Evolutionary conservation across 2,797 vertebrate genomes (phyloP).

Genomic region (Amblyopsis hoosieri): DNA sequence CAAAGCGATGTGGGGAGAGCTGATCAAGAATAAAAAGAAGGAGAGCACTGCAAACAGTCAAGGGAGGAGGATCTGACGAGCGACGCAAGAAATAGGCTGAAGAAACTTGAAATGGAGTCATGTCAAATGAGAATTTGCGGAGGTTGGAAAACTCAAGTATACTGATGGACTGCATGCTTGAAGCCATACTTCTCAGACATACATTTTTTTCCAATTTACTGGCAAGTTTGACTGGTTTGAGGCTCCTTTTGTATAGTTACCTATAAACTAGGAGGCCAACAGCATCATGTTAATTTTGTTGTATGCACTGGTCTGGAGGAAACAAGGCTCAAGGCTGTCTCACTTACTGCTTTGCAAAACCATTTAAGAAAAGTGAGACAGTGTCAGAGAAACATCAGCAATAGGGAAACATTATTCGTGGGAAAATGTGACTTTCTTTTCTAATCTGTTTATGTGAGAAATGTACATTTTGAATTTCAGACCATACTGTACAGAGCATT

Average conservation of each 20-base stretch:
- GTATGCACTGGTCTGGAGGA: conserved; percentile 13
- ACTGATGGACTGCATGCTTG: conserved; percentile 2
- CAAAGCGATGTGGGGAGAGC: conserved; percentile 1
- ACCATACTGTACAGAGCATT: too few species aligned
- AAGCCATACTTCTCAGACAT: conserved; percentile 14
- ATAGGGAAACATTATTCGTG: background rate
- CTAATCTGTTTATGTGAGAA: too few species aligned
- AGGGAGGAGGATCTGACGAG: background rate
- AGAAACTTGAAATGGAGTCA: conserved; percentile 17
- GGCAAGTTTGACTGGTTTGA: conserved; percentile 2
- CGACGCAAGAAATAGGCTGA: conserved; percentile 14
- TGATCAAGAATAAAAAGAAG: conserved; percentile 1
- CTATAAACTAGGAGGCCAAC: conserved; percentile 21
- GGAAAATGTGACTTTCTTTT: too few species aligned
- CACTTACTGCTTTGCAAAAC: conserved; percentile 2
- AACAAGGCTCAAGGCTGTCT: background rate
- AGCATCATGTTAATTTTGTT: conserved; percentile 17
- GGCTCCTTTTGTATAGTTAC: conserved; percentile 12
- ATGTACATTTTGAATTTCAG: too few species aligned
- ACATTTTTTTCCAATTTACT: conserved; percentile 24
- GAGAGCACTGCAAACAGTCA: background rate
- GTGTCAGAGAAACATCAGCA: conserved; percentile 10
- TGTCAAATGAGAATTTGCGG: conserved; percentile 19
- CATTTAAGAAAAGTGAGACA: conserved; percentile 9
- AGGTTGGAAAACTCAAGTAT: background rate